Evolutionary conservation across 1,140 invertebrate genomes (phyloP).

Genomic region (Parasteatoda tepidariorum): DNA sequence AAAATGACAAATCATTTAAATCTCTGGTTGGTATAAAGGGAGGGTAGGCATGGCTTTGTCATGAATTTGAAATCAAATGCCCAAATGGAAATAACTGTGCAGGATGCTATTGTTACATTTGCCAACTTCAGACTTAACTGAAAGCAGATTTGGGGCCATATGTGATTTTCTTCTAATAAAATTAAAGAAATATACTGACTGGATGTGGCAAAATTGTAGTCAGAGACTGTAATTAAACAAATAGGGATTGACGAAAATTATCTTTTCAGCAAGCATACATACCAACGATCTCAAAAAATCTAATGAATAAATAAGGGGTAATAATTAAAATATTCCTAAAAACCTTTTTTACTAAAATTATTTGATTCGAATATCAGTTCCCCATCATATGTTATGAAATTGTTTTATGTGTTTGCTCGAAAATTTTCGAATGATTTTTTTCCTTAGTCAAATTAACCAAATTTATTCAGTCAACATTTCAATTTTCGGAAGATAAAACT

Average conservation of each 20-base stretch:
- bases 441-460: no score
- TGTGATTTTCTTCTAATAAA: slow-evolving; percentile 19
- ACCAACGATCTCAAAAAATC: slow-evolving; percentile 37
- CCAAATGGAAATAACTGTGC: slow-evolving; percentile 3
- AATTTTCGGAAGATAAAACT: no score
- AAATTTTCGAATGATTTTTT: no score
- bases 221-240: slow-evolving; percentile 17
- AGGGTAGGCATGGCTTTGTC: slow-evolving; percentile 16
- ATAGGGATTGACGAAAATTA: slow-evolving; percentile 14
- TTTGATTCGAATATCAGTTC: no score
- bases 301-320: slow-evolving; percentile 6
- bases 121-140: slow-evolving; percentile 8
- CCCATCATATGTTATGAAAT: no score
- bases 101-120: slow-evolving; percentile 22
- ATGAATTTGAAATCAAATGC: slow-evolving; percentile 2
- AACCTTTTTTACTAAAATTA: no score
- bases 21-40: background rate
- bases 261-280: slow-evolving; percentile 20
- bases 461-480: no score
- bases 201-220: slow-evolving; percentile 10
- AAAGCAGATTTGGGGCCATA: slow-evolving; percentile 16
- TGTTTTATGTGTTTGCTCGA: no score
- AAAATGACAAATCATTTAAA: slow-evolving; percentile 5
- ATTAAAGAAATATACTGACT: slow-evolving; percentile 12
- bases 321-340: slow-evolving; percentile 20